Percentiles rank a stretch among this genome's conserved stretches.
These are phyloP conservation scores for Molossus alvarezi DNA, from an alignment of 2,797 vertebrate genomes.

Conservation along the genomic window DNA sequence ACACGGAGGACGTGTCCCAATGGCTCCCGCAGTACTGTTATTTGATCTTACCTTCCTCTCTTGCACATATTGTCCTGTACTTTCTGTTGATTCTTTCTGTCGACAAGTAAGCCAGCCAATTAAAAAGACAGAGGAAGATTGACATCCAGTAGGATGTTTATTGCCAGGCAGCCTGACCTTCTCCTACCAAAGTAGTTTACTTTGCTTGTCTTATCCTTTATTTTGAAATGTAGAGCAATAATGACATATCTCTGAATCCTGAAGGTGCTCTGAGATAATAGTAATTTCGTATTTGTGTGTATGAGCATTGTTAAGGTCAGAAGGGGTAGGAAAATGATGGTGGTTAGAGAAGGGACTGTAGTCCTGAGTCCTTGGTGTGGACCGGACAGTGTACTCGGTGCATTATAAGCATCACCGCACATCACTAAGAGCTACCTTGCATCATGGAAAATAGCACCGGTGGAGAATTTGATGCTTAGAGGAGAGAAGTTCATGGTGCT, in stretches of 20 bases:
- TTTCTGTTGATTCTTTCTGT: constrained; percentile 6
- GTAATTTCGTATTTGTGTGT: background rate
- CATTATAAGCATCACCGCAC: background rate
- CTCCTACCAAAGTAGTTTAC: background rate
- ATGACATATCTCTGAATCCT: background rate
- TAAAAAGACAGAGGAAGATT: background rate
- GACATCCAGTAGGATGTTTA: background rate
- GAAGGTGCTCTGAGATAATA: background rate
- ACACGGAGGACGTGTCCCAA: background rate
- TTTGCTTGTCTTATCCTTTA: background rate
- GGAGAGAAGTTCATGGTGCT: background rate
- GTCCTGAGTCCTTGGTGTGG: background rate
- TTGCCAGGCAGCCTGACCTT: background rate
- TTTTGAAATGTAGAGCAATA: background rate
- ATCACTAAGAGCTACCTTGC: background rate
- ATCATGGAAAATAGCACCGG: background rate
- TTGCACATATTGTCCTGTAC: background rate
- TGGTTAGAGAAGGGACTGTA: background rate
- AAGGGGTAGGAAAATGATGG: background rate
- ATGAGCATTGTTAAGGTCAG: background rate
- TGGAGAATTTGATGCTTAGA: background rate
- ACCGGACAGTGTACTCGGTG: background rate
- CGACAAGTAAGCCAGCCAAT: constrained; percentile 25
- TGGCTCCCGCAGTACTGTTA: background rate
- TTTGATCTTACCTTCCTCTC: background rate